Evolutionary conservation across 2,797 vertebrate species (phyloP).

Genomic region (Scleropages formosus): DNA sequence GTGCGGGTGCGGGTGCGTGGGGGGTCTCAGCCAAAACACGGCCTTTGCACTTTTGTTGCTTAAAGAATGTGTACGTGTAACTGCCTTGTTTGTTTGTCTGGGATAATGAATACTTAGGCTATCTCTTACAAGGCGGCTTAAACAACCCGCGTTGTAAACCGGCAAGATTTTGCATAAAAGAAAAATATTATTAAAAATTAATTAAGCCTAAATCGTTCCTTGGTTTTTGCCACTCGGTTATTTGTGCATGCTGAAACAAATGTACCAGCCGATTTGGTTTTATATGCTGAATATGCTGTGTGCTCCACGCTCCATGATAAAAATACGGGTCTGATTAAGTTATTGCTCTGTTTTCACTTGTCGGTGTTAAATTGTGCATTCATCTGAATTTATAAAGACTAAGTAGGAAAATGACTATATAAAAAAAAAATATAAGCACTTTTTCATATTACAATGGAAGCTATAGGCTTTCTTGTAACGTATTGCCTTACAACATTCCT

Average conservation of each 20-base stretch:
- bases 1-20: not conserved
- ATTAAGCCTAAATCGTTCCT: constrained; percentile 6
- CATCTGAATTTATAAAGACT: too few relatives aligned
- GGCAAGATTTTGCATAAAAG: not conserved
- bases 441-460: too few relatives aligned
- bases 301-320: too few relatives aligned
- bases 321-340: too few relatives aligned
- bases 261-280: not conserved
- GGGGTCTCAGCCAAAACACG: constrained; percentile 30
- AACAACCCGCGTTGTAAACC: constrained; percentile 20
- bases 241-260: constrained; percentile 14
- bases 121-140: constrained; percentile 36
- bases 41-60: constrained; percentile 35
- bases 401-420: too few relatives aligned
- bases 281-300: too few relatives aligned
- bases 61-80: constrained; percentile 28
- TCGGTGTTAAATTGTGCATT: not conserved
- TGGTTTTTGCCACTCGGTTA: constrained; percentile 12
- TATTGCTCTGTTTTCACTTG: too few relatives aligned
- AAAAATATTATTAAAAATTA: constrained; percentile 12
- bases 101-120: constrained; percentile 31
- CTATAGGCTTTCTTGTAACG: too few relatives aligned
- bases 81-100: constrained; percentile 35
- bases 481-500: too few relatives aligned
- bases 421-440: too few relatives aligned